These are phyloP conservation scores for Chromis chromis DNA, from an alignment of 2,797 vertebrate species.

Conservation along the genomic window DNA sequence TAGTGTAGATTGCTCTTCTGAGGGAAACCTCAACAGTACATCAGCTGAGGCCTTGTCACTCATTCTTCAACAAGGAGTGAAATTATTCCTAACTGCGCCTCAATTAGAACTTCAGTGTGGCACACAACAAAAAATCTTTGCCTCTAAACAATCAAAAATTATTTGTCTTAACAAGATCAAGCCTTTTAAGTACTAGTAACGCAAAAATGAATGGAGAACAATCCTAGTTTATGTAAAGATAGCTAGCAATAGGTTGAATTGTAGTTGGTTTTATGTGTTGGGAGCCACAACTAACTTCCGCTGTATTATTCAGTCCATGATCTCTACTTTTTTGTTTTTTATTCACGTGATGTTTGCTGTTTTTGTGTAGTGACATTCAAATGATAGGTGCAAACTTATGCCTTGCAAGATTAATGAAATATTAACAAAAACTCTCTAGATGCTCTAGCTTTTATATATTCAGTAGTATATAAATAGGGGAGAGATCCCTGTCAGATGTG, in stretches of 20 bases:
- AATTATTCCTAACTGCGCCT: slow-evolving; percentile 43
- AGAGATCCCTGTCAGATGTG: too few relatives aligned
- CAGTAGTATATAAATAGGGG: too few relatives aligned
- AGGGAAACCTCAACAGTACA: slow-evolving; percentile 57
- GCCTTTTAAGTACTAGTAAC: background rate
- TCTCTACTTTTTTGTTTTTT: too few relatives aligned
- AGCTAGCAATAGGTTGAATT: background rate
- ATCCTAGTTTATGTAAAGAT: background rate
- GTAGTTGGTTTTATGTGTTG: background rate
- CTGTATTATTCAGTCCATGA: background rate
- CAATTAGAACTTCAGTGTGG: background rate
- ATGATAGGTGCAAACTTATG: too few relatives aligned
- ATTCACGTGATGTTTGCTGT: background rate
- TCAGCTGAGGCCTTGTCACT: slow-evolving; percentile 60
- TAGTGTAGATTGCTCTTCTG: slow-evolving; percentile 51
- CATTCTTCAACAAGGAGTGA: slow-evolving; percentile 64
- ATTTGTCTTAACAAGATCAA: background rate
- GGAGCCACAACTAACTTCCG: background rate
- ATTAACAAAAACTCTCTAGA: too few relatives aligned
- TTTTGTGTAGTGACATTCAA: background rate
- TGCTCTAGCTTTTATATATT: too few relatives aligned
- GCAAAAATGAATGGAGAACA: background rate
- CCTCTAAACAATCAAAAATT: slow-evolving; percentile 17
- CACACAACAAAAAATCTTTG: background rate
- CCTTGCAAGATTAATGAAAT: too few relatives aligned